A percentile compares a stretch with the other conserved stretches of the same genome.
These are phyloP conservation scores for Sussaba pulchella DNA, from an alignment of 2,888 invertebrate genomes.

Conservation along the genomic window DNA sequence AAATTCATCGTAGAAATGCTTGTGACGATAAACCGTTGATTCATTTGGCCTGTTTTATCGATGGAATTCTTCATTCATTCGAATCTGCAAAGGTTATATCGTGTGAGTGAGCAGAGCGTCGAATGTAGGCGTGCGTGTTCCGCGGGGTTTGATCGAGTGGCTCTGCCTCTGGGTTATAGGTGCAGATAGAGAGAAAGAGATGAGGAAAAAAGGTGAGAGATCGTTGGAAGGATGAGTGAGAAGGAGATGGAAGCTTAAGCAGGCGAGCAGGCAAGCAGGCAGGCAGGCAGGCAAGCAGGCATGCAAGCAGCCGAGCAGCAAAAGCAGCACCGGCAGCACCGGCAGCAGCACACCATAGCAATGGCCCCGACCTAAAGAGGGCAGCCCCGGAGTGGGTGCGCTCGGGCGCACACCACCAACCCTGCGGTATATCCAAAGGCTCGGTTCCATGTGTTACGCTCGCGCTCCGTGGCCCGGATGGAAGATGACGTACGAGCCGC, in stretches of 20 bases:
- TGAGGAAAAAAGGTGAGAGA: constrained; percentile 38
- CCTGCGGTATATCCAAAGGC: constrained; percentile 62
- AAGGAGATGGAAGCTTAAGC: constrained; percentile 39
- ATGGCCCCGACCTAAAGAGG: constrained; percentile 79
- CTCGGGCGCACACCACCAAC: constrained; percentile 67
- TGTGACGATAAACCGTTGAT: constrained; percentile 6
- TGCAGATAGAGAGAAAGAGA: constrained; percentile 46
- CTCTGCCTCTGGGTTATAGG: constrained; percentile 68
- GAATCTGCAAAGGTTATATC: constrained; percentile 52
- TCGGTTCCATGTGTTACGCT: constrained; percentile 79
- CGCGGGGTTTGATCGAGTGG: constrained; percentile 77
- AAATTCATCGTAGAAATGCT: constrained; percentile 36
- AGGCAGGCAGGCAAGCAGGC: constrained; percentile 16
- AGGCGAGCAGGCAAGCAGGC: too few species aligned
- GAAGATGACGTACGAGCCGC: constrained; percentile 83
- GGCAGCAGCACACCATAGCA: constrained; percentile 68
- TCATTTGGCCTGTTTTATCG: constrained; percentile 52
- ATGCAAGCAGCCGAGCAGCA: constrained; percentile 68
- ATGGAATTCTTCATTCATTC: constrained; percentile 60
- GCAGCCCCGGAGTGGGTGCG: constrained; percentile 78
- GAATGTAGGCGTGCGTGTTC: constrained; percentile 78
- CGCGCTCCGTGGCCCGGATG: constrained; percentile 80
- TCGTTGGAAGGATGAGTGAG: constrained; percentile 22
- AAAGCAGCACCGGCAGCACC: constrained; percentile 59
- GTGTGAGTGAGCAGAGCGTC: constrained; percentile 66